Conservation (phyloP, 2,113 vertebrate genomes). For the Protobothrops flavoviridis region DNA sequence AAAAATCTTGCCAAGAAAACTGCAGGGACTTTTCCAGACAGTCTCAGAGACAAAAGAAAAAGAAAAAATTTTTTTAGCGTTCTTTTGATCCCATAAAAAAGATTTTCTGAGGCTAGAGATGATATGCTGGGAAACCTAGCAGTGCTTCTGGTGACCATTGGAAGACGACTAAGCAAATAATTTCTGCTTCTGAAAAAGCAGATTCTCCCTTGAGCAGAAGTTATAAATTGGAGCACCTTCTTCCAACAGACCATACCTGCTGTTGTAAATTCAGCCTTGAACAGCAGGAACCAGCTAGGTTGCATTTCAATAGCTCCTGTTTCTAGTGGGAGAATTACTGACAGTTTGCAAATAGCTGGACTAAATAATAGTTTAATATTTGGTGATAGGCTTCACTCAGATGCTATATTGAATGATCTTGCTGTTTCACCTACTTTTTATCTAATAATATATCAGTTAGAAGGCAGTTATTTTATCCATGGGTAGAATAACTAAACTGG, state of each 20-base stretch:
- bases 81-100: neutral
- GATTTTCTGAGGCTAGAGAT: neutral
- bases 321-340: neutral
- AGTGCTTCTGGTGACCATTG: neutral
- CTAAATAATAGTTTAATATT: neutral
- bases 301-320: neutral
- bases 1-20: neutral
- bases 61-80: neutral
- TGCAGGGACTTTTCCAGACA: neutral
- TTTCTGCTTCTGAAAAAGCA: neutral
- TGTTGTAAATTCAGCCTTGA: neutral
- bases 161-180: neutral
- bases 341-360: neutral
- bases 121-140: neutral
- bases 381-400: neutral
- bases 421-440: neutral
- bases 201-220: neutral
- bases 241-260: neutral
- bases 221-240: neutral
- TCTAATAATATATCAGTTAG: neutral
- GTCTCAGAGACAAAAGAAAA: neutral
- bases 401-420: slow-evolving; percentile 53
- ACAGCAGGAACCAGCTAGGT: neutral
- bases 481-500: slow-evolving; percentile 71
- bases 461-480: slow-evolving; percentile 67